Evolutionary conservation across 2,888 invertebrate genomes (phyloP), one percentile per base, ranked within the genome.

Genomic region (Gisinianus flammeolus): DNA sequence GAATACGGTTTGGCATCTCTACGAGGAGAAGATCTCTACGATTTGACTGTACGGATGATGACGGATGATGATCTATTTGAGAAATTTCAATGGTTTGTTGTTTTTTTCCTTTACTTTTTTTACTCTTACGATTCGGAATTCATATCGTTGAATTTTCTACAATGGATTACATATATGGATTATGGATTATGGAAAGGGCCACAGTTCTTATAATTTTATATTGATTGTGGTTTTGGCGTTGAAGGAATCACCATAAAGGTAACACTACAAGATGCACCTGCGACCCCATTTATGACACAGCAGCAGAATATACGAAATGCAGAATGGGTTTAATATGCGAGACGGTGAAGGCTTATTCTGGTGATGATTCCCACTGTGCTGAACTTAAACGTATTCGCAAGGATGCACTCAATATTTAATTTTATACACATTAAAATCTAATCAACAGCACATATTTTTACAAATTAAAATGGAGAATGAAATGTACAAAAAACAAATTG

Each of bases 1-100:
- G 90, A 90, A 10, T 94, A 91, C 85, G 89, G 88, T n/a, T 86
- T 93, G 26, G 79, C 87, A 0, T 90, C 91, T 84, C 88, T 94
- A 19, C 89, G 90, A 16, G 90, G 92, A 0, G 85, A 86, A 0
- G 91, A 92, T 71, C 88, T 94, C 85, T 88, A 91, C 85, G 85
- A 89, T 24, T 88, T 94, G 75, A 88, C 92, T 0, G 85, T 88
- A 26, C 87, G 88, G 74, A 91, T 93, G 90, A 89, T 89, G 5
- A 87, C 87, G 0, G 88, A 90, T 80, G 87, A 89, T 19, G 84
- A 86, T 0, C 85, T 91, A 0, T 87, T 92, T 26, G 6, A n/a
- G 28, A 56, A 62, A n/a, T 58, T 58, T 58, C 24, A 72, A 58
- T 16, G 72, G 72, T 72, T 58, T 22, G 8, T 33, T n/a, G 3